These are phyloP conservation scores for Yoshiicerus persimilis DNA, from an alignment of 1,140 invertebrate species.

Conservation along the genomic window DNA sequence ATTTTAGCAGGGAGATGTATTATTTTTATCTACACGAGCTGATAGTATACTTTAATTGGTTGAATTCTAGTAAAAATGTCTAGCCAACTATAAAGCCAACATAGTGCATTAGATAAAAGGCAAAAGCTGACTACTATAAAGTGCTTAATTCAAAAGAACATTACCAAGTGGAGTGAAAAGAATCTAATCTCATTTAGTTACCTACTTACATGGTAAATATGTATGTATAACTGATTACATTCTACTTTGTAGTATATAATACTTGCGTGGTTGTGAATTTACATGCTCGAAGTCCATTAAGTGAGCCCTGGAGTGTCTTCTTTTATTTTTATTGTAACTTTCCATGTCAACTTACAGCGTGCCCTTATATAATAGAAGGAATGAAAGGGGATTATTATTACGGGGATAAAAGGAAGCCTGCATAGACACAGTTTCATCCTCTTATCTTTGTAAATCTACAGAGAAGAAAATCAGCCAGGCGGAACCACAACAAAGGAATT, in stretches of 20 bases:
- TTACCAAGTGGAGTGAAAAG: not conserved
- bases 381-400: not conserved
- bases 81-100: not conserved
- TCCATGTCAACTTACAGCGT: not conserved
- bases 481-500: conserved; percentile 12
- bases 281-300: not conserved
- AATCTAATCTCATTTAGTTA: not conserved
- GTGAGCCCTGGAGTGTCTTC: not conserved
- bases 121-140: not conserved
- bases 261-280: not conserved
- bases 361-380: not conserved
- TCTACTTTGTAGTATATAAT: not conserved
- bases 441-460: not conserved
- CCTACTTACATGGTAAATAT: not conserved
- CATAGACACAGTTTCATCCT: not conserved
- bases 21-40: too few species aligned
- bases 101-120: not conserved
- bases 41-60: too few species aligned
- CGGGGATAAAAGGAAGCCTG: not conserved
- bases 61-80: too few species aligned
- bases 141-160: not conserved
- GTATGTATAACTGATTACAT: not conserved
- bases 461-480: not conserved
- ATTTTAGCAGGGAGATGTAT: too few species aligned
- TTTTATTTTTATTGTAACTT: not conserved